Evolutionary conservation across 2,797 vertebrate genomes (phyloP), one percentile per base, ranked within the genome.

Genomic region (Steatocranus sp.): DNA sequence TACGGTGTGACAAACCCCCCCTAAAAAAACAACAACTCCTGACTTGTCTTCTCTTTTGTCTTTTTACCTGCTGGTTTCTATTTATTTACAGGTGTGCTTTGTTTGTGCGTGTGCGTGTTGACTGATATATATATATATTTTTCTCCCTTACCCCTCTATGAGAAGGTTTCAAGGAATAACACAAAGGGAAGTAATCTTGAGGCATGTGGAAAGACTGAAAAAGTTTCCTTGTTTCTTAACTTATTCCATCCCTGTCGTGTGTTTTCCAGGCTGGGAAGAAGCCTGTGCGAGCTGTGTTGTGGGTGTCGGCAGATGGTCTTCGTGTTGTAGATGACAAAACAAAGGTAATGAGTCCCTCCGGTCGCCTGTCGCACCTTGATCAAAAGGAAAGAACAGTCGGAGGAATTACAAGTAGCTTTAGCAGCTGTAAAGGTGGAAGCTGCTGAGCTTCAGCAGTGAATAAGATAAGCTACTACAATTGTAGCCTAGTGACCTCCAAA

Each of bases 261-360:
- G 63, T 86, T 68, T 58, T 82, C 79, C 97, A 99, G 99, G 97
- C 97, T 27, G 98, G 98, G 90, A 99, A 98, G 97, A 99, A 99
- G 91, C 96, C 98, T 1, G 97, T 99, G 88, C 98, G 98, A 75
- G 98, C 98, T 1, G 97, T 99, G 89, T 93, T 99, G 75, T 99
- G 98, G 98, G 99, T 99, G 77, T 99, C 98, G 1, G 99, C 99
- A 27, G 99, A 99, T 83, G 99, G 99, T 89, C 98, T 99, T 70
- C 95, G 99, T 78, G 98, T 99, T 18, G 99, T 99, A 89, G 98
- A 99, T 84, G 99, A 99, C 93, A 99, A 99, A 96, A 99, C 99
- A 80, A 99, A 99, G 99, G 99, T 99, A 96, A 97, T 23, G 6
- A 68, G 14, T 76, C 48, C 41, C 51, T 76, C 34, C 41, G 4